A percentile compares a stretch with the other conserved stretches of the same genome.
These are phyloP conservation scores for Margaritifera margaritifera DNA, from an alignment of 2,888 invertebrate genomes.

Conservation along the genomic window DNA sequence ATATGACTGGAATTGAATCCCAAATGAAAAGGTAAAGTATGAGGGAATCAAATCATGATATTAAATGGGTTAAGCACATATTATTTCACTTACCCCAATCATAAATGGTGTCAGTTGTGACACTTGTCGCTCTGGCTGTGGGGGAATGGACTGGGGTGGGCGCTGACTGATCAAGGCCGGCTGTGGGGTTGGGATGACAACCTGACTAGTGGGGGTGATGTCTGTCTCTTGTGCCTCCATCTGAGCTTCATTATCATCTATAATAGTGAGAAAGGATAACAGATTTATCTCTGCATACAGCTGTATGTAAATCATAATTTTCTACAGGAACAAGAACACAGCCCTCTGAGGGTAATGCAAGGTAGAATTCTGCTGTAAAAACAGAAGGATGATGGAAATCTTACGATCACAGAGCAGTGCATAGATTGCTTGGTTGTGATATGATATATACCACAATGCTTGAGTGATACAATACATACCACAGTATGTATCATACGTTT, in stretches of 20 bases:
- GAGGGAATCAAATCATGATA: not conserved
- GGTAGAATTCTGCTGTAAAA: too few relatives aligned
- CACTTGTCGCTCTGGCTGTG: slow-evolving; percentile 48
- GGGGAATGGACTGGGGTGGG: slow-evolving; percentile 38
- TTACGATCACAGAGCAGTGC: too few relatives aligned
- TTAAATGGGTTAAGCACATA: not conserved
- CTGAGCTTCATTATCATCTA: slow-evolving; percentile 29
- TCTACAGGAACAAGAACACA: too few relatives aligned
- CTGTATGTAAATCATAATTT: too few relatives aligned
- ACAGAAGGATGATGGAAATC: too few relatives aligned
- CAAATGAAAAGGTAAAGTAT: not conserved
- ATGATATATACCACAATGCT: too few relatives aligned
- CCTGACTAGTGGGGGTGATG: slow-evolving; percentile 31
- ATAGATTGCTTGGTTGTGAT: too few relatives aligned
- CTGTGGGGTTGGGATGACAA: slow-evolving; percentile 36
- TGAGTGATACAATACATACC: too few relatives aligned
- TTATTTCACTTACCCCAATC: slow-evolving; percentile 52
- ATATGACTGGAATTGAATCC: too few relatives aligned
- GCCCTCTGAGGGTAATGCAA: too few relatives aligned
- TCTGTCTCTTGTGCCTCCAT: slow-evolving; percentile 38
- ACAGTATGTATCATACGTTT: too few relatives aligned
- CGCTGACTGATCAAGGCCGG: slow-evolving; percentile 23
- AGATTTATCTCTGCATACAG: too few relatives aligned
- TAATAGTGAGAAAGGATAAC: not conserved
- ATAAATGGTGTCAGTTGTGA: slow-evolving; percentile 68